These are phyloP conservation scores for Sigmodon hispidus DNA, from an alignment of 2,113 vertebrate species.

Conservation along the genomic window DNA sequence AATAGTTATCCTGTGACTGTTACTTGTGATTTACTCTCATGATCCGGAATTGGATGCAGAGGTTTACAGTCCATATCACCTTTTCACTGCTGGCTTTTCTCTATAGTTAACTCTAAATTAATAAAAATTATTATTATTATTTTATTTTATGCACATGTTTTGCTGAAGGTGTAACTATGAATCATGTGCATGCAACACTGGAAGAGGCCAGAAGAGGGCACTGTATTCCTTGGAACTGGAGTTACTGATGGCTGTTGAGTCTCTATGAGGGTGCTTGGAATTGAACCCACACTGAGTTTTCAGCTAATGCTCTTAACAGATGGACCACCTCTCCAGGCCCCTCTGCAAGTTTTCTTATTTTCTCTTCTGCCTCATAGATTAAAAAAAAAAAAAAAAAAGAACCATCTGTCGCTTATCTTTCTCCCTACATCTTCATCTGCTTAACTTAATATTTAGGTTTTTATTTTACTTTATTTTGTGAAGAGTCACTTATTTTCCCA, in stretches of 20 bases:
- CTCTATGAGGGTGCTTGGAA: not conserved
- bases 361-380: not conserved
- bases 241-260: not conserved
- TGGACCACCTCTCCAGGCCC: not conserved
- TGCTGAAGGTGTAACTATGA: not conserved
- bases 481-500: constrained; percentile 37
- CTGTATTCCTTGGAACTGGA: not conserved
- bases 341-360: not conserved
- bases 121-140: not conserved
- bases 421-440: not conserved
- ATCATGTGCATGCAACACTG: not conserved
- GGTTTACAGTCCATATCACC: not conserved
- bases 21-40: not conserved
- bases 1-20: not conserved
- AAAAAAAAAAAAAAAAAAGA: not conserved
- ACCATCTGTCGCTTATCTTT: not conserved
- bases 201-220: not conserved
- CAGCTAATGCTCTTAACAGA: not conserved
- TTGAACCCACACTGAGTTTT: not conserved
- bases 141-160: not conserved
- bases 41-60: not conserved
- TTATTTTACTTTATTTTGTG: constrained; percentile 70
- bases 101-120: not conserved
- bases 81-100: not conserved
- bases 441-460: constrained; percentile 65